These are phyloP conservation scores for Spermophilus dauricus DNA, from an alignment of 2,113 vertebrate genomes.

Conservation along the genomic window DNA sequence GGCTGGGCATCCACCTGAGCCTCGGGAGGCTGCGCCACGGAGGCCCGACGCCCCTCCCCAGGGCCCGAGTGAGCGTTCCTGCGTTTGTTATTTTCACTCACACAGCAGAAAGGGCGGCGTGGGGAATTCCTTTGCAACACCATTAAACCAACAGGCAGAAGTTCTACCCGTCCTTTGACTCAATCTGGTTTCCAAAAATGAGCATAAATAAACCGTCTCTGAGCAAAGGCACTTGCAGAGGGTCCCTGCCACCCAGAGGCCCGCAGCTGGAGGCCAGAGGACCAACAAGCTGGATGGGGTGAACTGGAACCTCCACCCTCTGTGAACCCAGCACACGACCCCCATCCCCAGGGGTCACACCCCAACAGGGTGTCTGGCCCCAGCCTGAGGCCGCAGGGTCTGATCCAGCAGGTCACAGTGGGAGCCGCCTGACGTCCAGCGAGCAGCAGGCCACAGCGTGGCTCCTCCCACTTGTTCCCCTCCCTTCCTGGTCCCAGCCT, in stretches of 20 bases:
- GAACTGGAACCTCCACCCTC: background rate
- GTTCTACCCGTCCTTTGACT: background rate
- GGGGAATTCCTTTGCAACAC: background rate
- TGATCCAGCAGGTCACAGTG: rapidly evolving
- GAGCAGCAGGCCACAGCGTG: too few relatives aligned
- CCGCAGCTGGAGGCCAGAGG: too few relatives aligned
- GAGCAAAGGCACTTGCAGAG: background rate
- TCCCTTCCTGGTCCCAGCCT: background rate
- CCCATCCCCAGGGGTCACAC: rapidly evolving
- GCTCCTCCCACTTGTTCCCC: background rate
- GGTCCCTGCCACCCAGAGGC: background rate
- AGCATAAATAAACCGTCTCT: background rate
- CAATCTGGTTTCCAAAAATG: background rate
- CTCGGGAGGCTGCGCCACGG: background rate
- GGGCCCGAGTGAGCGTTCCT: background rate
- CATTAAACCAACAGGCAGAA: background rate
- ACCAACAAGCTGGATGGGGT: rapidly evolving
- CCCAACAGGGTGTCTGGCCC: too few relatives aligned
- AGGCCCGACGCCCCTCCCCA: background rate
- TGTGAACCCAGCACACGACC: too few relatives aligned
- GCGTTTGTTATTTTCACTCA: background rate
- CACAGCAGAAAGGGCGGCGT: background rate
- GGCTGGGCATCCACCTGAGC: background rate
- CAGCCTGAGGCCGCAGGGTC: rapidly evolving
- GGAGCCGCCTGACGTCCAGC: too few relatives aligned